Conservation (phyloP, 2,888 invertebrate genomes). For the Phyto melanocephala region DNA sequence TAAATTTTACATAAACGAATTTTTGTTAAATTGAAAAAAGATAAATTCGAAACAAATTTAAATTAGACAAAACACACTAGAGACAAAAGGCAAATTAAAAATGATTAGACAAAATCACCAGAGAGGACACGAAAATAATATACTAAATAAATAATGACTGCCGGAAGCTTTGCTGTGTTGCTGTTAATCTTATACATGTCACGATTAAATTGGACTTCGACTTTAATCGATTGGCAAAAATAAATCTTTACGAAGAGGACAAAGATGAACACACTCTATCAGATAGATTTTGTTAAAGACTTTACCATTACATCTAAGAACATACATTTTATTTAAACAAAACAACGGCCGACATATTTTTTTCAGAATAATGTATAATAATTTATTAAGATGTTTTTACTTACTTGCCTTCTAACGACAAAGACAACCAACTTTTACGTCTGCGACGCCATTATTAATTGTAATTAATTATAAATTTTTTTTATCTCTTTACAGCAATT, state of each 20-base stretch:
- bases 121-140: neutral
- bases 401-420: neutral
- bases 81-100: neutral
- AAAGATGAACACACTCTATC: neutral
- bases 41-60: conserved; percentile 41
- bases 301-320: neutral
- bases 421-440: conserved; percentile 3
- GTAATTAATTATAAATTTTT: conserved; percentile 60
- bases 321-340: neutral
- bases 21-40: conserved; percentile 36
- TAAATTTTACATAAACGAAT: conserved; percentile 54
- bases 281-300: neutral
- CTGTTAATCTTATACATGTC: neutral
- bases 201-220: conserved; percentile 27
- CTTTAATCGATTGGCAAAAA: conserved; percentile 60
- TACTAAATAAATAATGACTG: conserved; percentile 32
- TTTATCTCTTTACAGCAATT: conserved; percentile 53
- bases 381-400: conserved; percentile 35
- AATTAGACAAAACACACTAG: conserved; percentile 12
- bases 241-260: conserved; percentile 10
- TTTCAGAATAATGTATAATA: neutral
- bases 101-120: conserved; percentile 1
- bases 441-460: conserved; percentile 57
- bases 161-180: conserved; percentile 37
- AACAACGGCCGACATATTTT: neutral